phyloP scores from a whole-genome alignment of 2,113 vertebrate genomes.

The Lipophrys pholis region DNA sequence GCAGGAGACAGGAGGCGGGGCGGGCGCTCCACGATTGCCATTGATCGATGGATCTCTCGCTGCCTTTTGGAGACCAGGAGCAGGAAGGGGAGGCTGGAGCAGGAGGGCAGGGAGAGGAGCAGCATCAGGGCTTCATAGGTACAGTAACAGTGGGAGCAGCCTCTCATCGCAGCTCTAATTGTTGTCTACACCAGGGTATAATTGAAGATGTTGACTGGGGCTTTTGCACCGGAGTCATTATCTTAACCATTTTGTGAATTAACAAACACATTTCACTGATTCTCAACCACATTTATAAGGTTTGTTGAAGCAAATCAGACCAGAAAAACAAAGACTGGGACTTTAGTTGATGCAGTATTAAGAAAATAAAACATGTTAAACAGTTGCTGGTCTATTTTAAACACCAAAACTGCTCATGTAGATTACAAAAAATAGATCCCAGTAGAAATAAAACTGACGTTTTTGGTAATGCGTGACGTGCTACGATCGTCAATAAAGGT shows the following conservation, averaged over 20 bases:
- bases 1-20: conserved; percentile 74
- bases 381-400: no score
- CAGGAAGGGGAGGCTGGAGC: conserved; percentile 51
- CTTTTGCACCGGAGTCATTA: conserved; percentile 64
- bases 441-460: no score
- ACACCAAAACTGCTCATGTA: no score
- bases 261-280: no score
- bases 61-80: conserved; percentile 58
- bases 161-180: conserved; percentile 67
- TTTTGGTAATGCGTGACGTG: no score
- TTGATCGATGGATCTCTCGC: conserved; percentile 81
- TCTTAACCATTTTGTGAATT: conserved; percentile 58
- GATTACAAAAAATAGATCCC: no score
- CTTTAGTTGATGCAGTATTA: no score
- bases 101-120: conserved; percentile 41
- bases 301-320: no score
- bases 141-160: conserved; percentile 65
- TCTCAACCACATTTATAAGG: no score
- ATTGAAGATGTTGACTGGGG: conserved; percentile 67
- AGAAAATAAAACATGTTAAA: no score
- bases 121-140: conserved; percentile 67
- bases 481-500: no score
- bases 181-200: conserved; percentile 67
- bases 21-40: conserved; percentile 75
- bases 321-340: no score